Evolutionary conservation across 2,113 vertebrate species (phyloP).

Genomic region (Taxidea taxus): DNA sequence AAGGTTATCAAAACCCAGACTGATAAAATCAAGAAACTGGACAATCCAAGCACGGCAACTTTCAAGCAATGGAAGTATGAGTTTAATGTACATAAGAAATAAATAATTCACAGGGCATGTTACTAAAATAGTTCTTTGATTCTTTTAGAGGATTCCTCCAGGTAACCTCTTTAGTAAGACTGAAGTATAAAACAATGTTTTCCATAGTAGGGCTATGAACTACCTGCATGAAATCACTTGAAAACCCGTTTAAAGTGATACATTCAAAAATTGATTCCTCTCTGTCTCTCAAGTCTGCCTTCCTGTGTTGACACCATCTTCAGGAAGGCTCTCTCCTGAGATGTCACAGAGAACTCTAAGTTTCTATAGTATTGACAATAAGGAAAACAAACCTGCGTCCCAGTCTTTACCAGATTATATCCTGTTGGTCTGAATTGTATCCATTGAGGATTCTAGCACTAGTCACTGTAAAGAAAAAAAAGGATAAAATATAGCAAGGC

Average conservation of each 20-base stretch:
- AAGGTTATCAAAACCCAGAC: neutral
- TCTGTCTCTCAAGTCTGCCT: neutral
- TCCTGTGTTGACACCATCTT: neutral
- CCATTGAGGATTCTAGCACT: neutral
- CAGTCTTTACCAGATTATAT: neutral
- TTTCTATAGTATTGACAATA: neutral
- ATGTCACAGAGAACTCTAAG: neutral
- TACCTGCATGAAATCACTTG: neutral
- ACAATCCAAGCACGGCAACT: neutral
- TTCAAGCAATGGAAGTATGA: neutral
- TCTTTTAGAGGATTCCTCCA: neutral
- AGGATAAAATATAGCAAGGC: neutral
- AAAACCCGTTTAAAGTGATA: neutral
- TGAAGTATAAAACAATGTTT: neutral
- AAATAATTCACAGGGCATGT: neutral
- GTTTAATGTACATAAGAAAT: neutral
- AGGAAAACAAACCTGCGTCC: neutral
- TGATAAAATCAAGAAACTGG: neutral
- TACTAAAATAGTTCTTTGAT: neutral
- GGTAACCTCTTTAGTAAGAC: neutral
- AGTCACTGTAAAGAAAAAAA: neutral
- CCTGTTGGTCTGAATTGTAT: accelerated
- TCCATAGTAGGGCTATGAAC: neutral
- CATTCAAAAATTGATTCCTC: neutral
- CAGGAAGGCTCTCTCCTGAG: neutral